These are phyloP conservation scores for Coluber constrictor DNA, from an alignment of 2,797 vertebrate genomes.

Conservation along the genomic window DNA sequence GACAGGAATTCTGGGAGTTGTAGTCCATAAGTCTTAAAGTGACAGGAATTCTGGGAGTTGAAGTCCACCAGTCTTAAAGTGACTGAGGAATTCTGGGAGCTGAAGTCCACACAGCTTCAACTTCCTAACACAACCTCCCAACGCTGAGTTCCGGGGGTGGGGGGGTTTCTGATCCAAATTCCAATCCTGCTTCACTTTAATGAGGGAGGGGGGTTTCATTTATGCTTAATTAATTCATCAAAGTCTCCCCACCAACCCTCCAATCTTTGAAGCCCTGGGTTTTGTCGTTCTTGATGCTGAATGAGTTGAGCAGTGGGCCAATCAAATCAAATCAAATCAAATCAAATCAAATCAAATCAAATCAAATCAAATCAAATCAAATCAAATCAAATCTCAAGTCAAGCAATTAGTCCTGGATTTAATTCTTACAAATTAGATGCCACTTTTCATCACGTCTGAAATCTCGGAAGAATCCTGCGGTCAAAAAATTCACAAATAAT, in stretches of 20 bases:
- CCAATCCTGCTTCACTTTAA: not conserved
- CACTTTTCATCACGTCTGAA: not conserved
- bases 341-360: no score
- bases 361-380: no score
- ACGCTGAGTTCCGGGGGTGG: rapidly evolving
- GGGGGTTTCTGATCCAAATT: not conserved
- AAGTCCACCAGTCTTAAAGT: no score
- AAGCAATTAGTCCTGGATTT: not conserved
- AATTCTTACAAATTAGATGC: not conserved
- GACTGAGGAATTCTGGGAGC: no score
- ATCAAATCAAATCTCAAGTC: no score
- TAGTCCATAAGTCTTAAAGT: no score
- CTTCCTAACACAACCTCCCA: not conserved
- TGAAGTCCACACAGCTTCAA: no score
- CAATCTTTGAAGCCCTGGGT: not conserved
- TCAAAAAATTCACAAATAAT: not conserved
- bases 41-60: no score
- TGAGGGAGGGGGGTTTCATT: not conserved
- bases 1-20: no score
- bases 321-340: no score
- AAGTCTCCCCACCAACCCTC: not conserved
- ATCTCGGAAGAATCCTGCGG: not conserved
- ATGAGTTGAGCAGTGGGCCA: not conserved
- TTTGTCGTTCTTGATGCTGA: not conserved
- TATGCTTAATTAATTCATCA: not conserved